Base-by-base conservation (phyloP, 1,140 invertebrate species). In the Aphelenchoides besseyi region DNA sequence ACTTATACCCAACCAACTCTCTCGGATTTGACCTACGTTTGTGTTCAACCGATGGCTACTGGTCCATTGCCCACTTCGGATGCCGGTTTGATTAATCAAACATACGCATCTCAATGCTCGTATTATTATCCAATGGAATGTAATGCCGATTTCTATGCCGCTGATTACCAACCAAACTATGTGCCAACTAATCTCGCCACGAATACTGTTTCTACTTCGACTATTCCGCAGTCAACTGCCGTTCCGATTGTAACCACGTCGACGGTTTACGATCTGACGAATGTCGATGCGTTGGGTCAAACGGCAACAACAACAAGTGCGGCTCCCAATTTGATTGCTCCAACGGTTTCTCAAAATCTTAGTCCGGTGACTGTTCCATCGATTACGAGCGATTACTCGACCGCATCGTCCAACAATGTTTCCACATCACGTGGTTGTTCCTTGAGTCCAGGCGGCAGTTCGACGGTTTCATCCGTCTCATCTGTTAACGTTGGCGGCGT, bases 391-490 rank as follows among this genome's bases (percentile, higher is more conserved):
- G 55, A 59, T 33, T 59, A 59, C 18, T 59, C 55, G 5, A 48
- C 41, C 41, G 41, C 41, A 12, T 48, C 41, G 41, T 48, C 41
- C 12, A 48, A 48, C 41, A 23, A 23, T 23, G 41, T 48, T 23
- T 48, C 41, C n/a, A 59, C 71, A 5, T 74, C 72, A 5, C 28
- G 52, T 1, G 1, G 28, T 48, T 64, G 8, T 37, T 74, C 71
- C 1, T 33, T 55, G 2, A 16, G 3, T 28, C 12, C 63, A 1
- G n/a, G 29, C 29, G 5, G 28, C 3, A 35, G 28, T 28, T 9
- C 32, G 12, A 16, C 32, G n/a, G n/a, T 59, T 28, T n/a, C 70
- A 28, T 18, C 30, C 16, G 29, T 37, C 2, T 54, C 69, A 2
- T 73, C 18, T n/a, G 73, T 28, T 12, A n/a, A 36, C 5, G 2